Evolutionary conservation across 2,888 invertebrate genomes (phyloP).

Genomic region (Ctena decussata): DNA sequence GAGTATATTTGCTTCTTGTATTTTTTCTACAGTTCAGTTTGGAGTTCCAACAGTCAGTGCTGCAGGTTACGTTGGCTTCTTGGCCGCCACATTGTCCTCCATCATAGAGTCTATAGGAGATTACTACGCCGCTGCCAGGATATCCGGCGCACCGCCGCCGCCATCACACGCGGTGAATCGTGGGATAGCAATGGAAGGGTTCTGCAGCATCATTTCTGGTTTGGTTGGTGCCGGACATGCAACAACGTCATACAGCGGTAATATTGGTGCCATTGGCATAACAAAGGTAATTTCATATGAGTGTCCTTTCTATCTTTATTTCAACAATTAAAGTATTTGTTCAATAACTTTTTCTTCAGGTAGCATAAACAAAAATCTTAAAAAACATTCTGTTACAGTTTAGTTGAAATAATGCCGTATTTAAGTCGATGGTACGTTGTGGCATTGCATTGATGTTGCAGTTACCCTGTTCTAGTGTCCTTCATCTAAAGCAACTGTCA

Average conservation of each 20-base stretch:
- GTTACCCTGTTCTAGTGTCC: too few relatives aligned
- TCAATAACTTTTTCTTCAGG: too few relatives aligned
- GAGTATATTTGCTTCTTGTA: too few relatives aligned
- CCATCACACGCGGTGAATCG: constrained; percentile 95
- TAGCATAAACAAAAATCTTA: too few relatives aligned
- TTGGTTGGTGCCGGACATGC: constrained; percentile 95
- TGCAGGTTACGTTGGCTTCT: constrained; percentile 80
- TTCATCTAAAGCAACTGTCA: too few relatives aligned
- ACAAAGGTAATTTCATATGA: constrained; percentile 91
- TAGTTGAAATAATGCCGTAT: too few relatives aligned
- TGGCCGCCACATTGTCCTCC: constrained; percentile 81
- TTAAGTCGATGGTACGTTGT: too few relatives aligned
- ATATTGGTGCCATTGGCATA: constrained; percentile 95
- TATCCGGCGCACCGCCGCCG: constrained; percentile 92
- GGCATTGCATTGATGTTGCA: too few relatives aligned
- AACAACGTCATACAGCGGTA: constrained; percentile 95
- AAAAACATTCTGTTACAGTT: too few relatives aligned
- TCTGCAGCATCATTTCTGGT: constrained; percentile 93
- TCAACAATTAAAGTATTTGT: too few relatives aligned
- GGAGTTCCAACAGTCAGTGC: constrained; percentile 82
- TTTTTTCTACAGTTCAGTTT: constrained; percentile 86
- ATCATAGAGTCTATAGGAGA: constrained; percentile 90
- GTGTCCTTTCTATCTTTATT: too few relatives aligned
- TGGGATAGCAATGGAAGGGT: constrained; percentile 91
- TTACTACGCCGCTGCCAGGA: constrained; percentile 93